A percentile compares a stretch with the other conserved stretches of the same genome.
Conservation (phyloP, 2,113 vertebrate species). For the Struthidea cinerea region DNA sequence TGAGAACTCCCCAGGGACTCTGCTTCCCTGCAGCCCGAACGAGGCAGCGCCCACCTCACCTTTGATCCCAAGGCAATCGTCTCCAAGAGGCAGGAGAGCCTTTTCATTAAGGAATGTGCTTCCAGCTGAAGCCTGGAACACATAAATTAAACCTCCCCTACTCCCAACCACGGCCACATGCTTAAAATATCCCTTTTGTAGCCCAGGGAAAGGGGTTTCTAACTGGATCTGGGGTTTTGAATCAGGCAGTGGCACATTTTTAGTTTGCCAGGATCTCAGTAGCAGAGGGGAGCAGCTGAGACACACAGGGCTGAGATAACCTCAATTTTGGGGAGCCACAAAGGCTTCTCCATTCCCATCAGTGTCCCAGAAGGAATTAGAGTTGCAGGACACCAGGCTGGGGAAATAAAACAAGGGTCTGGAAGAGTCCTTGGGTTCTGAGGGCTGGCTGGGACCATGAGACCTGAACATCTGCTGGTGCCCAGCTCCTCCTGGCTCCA, state of each 20-base stretch:
- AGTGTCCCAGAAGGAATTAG: fast-evolving
- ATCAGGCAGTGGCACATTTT: background rate
- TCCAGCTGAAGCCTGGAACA: background rate
- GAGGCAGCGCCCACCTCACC: background rate
- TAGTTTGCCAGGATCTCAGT: background rate
- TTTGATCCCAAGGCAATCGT: background rate
- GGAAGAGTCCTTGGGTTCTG: background rate
- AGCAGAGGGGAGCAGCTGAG: background rate
- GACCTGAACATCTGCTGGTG: background rate
- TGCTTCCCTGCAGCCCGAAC: background rate
- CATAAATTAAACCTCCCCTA: background rate
- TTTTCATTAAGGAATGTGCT: background rate
- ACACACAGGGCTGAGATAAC: background rate
- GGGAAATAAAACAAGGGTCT: background rate
- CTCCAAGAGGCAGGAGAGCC: background rate
- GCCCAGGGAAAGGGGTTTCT: background rate
- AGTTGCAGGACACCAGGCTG: background rate
- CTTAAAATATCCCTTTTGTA: background rate
- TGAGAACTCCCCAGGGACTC: background rate
- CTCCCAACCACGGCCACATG: background rate
- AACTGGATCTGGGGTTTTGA: background rate
- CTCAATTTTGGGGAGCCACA: background rate
- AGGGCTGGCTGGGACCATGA: background rate
- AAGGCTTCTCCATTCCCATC: background rate
- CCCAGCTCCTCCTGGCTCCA: background rate